Conservation (phyloP, 2,888 invertebrate species). For the Trachelus troglodyta region DNA sequence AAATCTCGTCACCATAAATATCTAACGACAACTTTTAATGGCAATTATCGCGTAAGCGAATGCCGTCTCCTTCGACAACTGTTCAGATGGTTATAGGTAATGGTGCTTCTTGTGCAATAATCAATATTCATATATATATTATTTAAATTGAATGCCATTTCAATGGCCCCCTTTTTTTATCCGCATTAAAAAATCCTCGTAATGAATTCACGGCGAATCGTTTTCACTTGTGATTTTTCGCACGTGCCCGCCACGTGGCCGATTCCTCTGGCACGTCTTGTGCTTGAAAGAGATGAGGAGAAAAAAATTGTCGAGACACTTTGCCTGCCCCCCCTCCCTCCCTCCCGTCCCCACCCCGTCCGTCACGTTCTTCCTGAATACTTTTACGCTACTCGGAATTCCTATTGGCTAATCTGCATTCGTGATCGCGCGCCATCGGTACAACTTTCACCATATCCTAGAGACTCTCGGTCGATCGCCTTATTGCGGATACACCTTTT, state of each 20-base stretch:
- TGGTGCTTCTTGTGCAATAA: not conserved
- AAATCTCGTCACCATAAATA: not conserved
- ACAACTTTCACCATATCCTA: conserved; percentile 8
- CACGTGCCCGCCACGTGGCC: not conserved
- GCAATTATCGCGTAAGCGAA: not conserved
- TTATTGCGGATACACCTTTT: not conserved
- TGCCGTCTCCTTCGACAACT: not conserved
- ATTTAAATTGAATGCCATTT: not conserved
- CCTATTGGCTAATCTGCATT: conserved; percentile 15
- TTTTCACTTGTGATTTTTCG: not conserved
- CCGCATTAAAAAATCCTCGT: not conserved
- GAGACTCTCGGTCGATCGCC: not conserved
- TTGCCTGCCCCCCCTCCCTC: not conserved
- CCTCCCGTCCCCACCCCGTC: too few species aligned
- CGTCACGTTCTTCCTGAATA: not conserved
- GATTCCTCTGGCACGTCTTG: not conserved
- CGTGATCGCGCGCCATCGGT: conserved; percentile 6
- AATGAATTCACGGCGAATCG: not conserved
- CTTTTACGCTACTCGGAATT: conserved; percentile 15
- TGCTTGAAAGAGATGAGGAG: not conserved
- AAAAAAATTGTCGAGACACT: not conserved
- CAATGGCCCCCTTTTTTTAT: not conserved
- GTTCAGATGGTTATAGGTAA: not conserved
- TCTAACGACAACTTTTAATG: not conserved
- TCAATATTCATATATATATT: not conserved